Evolutionary conservation across 1,140 invertebrate genomes (phyloP).

Genomic region (Sminthurinus signatus): DNA sequence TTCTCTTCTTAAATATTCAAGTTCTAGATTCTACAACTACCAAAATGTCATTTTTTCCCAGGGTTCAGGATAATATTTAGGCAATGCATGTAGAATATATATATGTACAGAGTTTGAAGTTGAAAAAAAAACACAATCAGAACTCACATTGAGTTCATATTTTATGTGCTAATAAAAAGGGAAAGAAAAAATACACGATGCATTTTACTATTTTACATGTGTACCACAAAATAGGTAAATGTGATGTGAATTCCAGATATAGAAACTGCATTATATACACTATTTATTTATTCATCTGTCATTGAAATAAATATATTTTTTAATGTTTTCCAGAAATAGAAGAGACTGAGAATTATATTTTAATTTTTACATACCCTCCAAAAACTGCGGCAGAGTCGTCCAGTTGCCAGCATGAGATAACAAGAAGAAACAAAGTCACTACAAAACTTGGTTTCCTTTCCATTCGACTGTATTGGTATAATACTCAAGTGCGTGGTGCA

Average conservation of each 20-base stretch:
- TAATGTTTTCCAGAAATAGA: neutral
- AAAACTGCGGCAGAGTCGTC: slow-evolving; percentile 1
- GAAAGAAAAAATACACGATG: neutral
- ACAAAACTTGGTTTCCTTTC: neutral
- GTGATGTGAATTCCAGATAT: neutral
- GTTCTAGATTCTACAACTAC: too few relatives aligned
- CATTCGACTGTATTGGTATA: neutral
- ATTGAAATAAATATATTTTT: neutral
- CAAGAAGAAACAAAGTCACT: neutral
- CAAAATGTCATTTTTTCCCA: too few relatives aligned
- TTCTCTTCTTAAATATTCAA: too few relatives aligned
- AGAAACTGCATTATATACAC: neutral
- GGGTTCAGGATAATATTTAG: too few relatives aligned
- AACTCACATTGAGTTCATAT: too few relatives aligned
- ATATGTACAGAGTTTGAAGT: too few relatives aligned
- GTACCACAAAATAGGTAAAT: neutral
- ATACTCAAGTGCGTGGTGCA: neutral
- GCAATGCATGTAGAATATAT: too few relatives aligned
- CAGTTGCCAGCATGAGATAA: neutral
- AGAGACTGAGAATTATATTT: too few relatives aligned
- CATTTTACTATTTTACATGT: neutral
- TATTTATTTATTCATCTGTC: neutral
- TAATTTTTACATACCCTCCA: slow-evolving; percentile 8
- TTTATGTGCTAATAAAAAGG: too few relatives aligned
- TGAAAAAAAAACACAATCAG: too few relatives aligned